Evolutionary conservation across 2,797 vertebrate species (phyloP).

Genomic region (Pagetopsis macropterus): DNA sequence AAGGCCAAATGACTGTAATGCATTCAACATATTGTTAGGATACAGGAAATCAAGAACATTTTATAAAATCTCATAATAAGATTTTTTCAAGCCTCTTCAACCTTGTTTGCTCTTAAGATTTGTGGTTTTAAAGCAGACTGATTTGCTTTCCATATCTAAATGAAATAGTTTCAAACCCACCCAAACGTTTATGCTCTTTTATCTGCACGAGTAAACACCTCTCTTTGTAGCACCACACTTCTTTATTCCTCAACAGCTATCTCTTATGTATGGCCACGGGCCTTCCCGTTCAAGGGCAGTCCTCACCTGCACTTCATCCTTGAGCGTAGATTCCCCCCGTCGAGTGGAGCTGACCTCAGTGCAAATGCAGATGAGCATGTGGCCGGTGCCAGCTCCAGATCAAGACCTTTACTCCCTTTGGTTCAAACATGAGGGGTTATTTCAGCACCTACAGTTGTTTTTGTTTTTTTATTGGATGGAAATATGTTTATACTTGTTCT

Average conservation of each 20-base stretch:
- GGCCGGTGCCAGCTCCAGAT: constrained; percentile 61
- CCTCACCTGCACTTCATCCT: constrained; percentile 64
- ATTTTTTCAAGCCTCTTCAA: constrained; percentile 20
- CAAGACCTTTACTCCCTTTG: constrained; percentile 70
- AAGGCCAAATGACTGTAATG: constrained; percentile 1
- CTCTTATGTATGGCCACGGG: constrained; percentile 50
- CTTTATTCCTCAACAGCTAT: constrained; percentile 34
- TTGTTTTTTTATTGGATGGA: constrained; percentile 29
- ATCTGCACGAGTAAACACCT: constrained; percentile 44
- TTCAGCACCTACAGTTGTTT: constrained; percentile 54
- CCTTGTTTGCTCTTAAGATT: constrained; percentile 26
- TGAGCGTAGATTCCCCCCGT: constrained; percentile 40
- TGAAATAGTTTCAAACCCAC: constrained; percentile 53
- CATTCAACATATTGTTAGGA: neutral
- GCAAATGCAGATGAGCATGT: constrained; percentile 76
- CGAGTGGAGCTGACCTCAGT: constrained; percentile 70
- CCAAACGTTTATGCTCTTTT: constrained; percentile 30
- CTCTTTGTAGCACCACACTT: constrained; percentile 15
- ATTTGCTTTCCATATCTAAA: constrained; percentile 52
- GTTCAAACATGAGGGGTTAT: constrained; percentile 67
- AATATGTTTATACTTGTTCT: constrained; percentile 53
- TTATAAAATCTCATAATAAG: constrained; percentile 1
- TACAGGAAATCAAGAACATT: neutral
- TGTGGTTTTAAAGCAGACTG: constrained; percentile 8
- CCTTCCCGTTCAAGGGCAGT: constrained; percentile 68